These are phyloP conservation scores for Thaumetopoea pityocampa DNA, from an alignment of 1,140 invertebrate genomes.

Conservation along the genomic window DNA sequence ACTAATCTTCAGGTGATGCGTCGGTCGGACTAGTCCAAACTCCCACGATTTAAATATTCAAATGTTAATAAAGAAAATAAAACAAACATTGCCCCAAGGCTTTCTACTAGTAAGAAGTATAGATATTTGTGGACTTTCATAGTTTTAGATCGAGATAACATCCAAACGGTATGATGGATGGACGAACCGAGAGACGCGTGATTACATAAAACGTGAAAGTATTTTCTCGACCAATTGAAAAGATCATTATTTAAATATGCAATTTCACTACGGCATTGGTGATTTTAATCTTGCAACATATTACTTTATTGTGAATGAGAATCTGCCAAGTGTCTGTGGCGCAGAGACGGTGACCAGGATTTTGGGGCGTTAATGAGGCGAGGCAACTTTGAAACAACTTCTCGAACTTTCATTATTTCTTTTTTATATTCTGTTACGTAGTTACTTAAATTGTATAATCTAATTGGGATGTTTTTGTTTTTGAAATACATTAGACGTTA, in stretches of 20 bases:
- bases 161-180: conserved; percentile 39
- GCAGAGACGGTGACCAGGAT: too few species aligned
- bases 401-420: too few species aligned
- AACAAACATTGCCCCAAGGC: conserved; percentile 10
- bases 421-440: too few species aligned
- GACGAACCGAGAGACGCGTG: conserved; percentile 37
- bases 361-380: too few species aligned
- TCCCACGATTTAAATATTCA: conserved; percentile 10
- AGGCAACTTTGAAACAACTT: too few species aligned
- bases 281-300: conserved; percentile 17
- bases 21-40: too few species aligned
- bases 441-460: too few species aligned
- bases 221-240: conserved; percentile 38
- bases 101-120: conserved; percentile 27
- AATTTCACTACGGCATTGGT: conserved; percentile 12
- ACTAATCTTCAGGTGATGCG: too few species aligned
- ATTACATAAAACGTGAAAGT: conserved; percentile 58
- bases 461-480: too few species aligned
- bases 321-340: too few species aligned
- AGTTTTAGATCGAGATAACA: conserved; percentile 50
- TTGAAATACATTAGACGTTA: too few species aligned
- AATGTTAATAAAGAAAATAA: conserved; percentile 14
- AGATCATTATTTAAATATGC: conserved; percentile 30
- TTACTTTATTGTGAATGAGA: conserved; percentile 1
- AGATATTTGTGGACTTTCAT: conserved; percentile 40